Evolutionary conservation across 2,113 vertebrate species (phyloP), one percentile per base, ranked within the genome.

Genomic region (Petrocephalus microphthalmus): DNA sequence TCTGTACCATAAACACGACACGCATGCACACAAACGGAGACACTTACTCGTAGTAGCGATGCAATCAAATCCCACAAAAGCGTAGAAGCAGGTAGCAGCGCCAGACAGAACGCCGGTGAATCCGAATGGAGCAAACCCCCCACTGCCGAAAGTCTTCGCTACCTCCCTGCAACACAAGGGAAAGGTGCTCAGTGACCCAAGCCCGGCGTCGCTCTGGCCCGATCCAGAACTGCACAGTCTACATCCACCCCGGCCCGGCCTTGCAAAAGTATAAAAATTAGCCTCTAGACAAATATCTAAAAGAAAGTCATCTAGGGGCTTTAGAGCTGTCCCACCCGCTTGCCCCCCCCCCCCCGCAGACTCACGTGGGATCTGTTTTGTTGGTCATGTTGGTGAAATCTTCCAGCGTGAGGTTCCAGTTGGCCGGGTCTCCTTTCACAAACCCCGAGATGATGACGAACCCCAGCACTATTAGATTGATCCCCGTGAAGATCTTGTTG

Each of bases 401-500:
- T 0, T 95, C 25, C 88, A 92, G 1, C 0, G 94, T 96, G 84
- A 99, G 96, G 74, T 93, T 96, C 98, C 98, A 99, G 94, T 99
- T 98, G 45, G 90, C 90, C 0, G 95, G 20, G 85, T 98, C 85
- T 2, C 98, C 98, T 89, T 97, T 98, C 52, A 99, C 93, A 0
- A 97, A 97, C 53, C 97, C 98, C 0, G 97, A 94, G 56, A 99
- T 92, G 90, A 99, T 97, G 87, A 99, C 94, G 1, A 99, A 99
- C 89, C 95, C 89, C 78, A 99, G 94, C 84, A 99, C 98, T 91
- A 99, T 90, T 90, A 99, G 93, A 91, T 99, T 99, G 90, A 98
- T 94, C 0, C 93, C 96, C 0, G 98, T 99, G 95, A 99, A 99
- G 92, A 99, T 96, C 93, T 99, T 99, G 90, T 97, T 99, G 86